Evolutionary conservation across 2,113 vertebrate species (phyloP).

Genomic region (Tragelaphus strepsiceros): DNA sequence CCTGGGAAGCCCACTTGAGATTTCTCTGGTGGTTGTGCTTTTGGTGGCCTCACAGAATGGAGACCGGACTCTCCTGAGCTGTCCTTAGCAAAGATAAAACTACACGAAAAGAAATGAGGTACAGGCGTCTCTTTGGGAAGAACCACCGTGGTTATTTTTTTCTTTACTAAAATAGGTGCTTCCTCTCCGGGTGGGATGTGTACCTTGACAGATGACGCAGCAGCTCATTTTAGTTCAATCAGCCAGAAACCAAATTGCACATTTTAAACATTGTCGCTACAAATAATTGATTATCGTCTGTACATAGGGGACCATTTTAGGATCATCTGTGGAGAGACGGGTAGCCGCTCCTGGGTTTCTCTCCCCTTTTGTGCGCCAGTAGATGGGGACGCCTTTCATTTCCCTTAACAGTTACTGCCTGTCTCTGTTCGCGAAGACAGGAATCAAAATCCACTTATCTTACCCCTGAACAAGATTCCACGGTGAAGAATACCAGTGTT

Average conservation of each 20-base stretch:
- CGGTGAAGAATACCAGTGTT: background rate
- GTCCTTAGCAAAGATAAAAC: background rate
- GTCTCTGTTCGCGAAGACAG: background rate
- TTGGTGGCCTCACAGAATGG: background rate
- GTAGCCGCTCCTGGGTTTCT: rapidly evolving
- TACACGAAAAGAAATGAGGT: background rate
- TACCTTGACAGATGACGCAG: background rate
- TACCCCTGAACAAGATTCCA: background rate
- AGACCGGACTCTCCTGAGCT: background rate
- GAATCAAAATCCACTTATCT: background rate
- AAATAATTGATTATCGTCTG: background rate
- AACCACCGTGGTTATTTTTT: background rate
- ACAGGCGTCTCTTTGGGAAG: background rate
- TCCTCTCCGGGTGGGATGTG: background rate
- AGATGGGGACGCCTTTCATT: background rate
- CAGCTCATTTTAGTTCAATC: background rate
- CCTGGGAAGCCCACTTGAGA: background rate
- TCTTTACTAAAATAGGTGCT: slow-evolving; percentile 15
- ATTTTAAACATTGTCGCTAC: background rate
- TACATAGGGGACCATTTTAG: background rate
- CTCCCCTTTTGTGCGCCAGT: rapidly evolving
- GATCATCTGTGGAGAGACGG: rapidly evolving
- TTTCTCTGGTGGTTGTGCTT: background rate
- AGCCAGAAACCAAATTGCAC: background rate
- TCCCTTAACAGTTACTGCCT: background rate